These are phyloP conservation scores for Aphelenchoides fujianensis DNA, from an alignment of 1,140 invertebrate species.

Conservation along the genomic window DNA sequence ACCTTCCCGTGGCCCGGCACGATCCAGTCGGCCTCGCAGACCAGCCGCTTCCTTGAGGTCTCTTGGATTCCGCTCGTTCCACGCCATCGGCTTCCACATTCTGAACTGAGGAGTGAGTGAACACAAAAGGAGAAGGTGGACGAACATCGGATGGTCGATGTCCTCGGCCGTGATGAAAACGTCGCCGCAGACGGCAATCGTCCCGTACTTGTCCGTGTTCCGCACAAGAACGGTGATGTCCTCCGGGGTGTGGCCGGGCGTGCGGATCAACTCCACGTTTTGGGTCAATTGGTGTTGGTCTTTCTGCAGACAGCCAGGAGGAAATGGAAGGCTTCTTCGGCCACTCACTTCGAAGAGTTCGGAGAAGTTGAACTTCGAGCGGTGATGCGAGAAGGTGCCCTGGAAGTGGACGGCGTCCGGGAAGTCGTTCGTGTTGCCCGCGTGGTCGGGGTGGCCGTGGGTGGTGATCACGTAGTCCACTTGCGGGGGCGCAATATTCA, in stretches of 20 bases:
- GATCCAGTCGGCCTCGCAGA: conserved; percentile 41
- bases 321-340: background rate
- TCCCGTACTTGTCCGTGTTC: conserved; percentile 42
- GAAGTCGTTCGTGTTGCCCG: conserved; percentile 52
- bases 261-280: conserved; percentile 52
- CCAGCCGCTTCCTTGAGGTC: conserved; percentile 30
- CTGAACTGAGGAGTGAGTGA: too few species aligned
- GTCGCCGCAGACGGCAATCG: conserved; percentile 46
- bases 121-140: too few species aligned
- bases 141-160: conserved; percentile 46
- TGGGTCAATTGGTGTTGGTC: conserved; percentile 45
- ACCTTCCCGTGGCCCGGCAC: conserved; percentile 34
- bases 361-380: conserved; percentile 53
- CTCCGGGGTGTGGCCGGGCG: conserved; percentile 57
- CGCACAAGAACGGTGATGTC: conserved; percentile 53
- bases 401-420: conserved; percentile 58
- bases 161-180: conserved; percentile 55
- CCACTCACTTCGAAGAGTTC: conserved; percentile 52
- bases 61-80: conserved; percentile 45
- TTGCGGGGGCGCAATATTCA: conserved; percentile 47
- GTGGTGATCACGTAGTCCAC: conserved; percentile 57
- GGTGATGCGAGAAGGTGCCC: conserved; percentile 45
- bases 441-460: conserved; percentile 57
- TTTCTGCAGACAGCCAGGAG: conserved; percentile 39
- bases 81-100: conserved; percentile 59